Percentiles rank a stretch among this genome's conserved stretches.
Conservation (phyloP, 2,888 invertebrate species). For the Cheilosia variabilis region DNA sequence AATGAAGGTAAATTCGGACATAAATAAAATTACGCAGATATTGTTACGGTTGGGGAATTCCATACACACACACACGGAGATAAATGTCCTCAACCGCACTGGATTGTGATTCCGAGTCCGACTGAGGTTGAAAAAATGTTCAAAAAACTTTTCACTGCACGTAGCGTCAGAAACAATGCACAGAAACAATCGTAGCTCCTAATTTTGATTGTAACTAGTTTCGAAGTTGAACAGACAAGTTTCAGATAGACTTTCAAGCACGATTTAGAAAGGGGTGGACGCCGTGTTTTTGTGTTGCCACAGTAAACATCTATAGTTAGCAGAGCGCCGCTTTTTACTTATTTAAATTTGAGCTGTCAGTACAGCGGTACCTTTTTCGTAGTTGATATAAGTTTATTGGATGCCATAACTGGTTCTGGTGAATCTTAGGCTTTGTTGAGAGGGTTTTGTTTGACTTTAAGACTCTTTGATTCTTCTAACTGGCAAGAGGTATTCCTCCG, state of each 20-base stretch:
- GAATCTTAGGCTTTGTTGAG: too few species aligned
- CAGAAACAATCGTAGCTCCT: constrained; percentile 33
- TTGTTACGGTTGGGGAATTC: constrained; percentile 74
- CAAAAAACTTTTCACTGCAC: constrained; percentile 49
- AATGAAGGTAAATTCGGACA: constrained; percentile 80
- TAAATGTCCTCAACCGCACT: constrained; percentile 48
- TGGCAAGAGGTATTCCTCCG: too few species aligned
- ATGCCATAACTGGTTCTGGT: too few species aligned
- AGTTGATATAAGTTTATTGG: too few species aligned
- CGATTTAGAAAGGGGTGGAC: not conserved
- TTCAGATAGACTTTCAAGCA: not conserved
- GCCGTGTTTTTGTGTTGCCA: not conserved
- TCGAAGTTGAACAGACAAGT: constrained; percentile 11
- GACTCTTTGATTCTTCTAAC: too few species aligned
- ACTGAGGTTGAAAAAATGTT: constrained; percentile 70
- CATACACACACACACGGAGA: constrained; percentile 40
- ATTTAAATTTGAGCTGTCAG: too few species aligned
- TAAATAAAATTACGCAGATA: constrained; percentile 83
- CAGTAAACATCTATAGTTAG: not conserved
- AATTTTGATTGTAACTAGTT: constrained; percentile 51
- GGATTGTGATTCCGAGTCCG: constrained; percentile 28
- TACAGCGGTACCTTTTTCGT: too few species aligned
- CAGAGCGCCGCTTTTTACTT: too few species aligned
- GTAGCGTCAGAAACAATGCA: not conserved
- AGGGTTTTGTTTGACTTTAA: too few species aligned